A percentile compares a stretch with the other conserved stretches of the same genome.
Evolutionary conservation across 2,113 vertebrate species (phyloP).

Genomic region (Nesospiza acunhae): DNA sequence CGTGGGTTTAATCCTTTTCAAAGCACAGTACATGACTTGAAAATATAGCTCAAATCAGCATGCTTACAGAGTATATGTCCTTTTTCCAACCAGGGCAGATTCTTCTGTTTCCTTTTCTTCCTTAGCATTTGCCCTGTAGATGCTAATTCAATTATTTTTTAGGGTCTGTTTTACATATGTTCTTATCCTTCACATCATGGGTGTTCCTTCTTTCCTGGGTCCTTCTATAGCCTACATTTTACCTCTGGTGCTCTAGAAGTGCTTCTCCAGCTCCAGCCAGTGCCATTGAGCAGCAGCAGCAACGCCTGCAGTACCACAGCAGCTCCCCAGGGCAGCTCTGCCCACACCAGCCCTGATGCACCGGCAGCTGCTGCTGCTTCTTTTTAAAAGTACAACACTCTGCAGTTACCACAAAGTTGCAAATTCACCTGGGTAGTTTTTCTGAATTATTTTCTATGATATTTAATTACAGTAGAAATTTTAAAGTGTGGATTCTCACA

Average conservation of each 20-base stretch:
- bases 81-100: background rate
- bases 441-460: background rate
- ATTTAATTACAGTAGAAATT: background rate
- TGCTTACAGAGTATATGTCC: slow-evolving; percentile 17
- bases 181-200: slow-evolving; percentile 24
- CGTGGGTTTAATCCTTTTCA: slow-evolving; percentile 69
- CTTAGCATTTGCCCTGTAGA: slow-evolving; percentile 1
- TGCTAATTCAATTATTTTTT: background rate
- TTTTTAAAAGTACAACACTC: background rate
- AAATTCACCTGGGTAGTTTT: background rate
- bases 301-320: background rate
- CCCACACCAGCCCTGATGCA: background rate
- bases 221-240: slow-evolving; percentile 9
- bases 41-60: slow-evolving; percentile 32
- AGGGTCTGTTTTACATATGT: background rate
- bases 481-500: background rate
- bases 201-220: background rate
- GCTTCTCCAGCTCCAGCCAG: background rate
- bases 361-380: background rate
- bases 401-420: background rate
- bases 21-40: slow-evolving; percentile 37
- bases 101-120: slow-evolving; percentile 1
- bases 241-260: background rate
- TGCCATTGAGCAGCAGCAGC: background rate
- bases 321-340: background rate